Conservation (phyloP, 1,140 invertebrate genomes). For the Bombus polaris region DNA sequence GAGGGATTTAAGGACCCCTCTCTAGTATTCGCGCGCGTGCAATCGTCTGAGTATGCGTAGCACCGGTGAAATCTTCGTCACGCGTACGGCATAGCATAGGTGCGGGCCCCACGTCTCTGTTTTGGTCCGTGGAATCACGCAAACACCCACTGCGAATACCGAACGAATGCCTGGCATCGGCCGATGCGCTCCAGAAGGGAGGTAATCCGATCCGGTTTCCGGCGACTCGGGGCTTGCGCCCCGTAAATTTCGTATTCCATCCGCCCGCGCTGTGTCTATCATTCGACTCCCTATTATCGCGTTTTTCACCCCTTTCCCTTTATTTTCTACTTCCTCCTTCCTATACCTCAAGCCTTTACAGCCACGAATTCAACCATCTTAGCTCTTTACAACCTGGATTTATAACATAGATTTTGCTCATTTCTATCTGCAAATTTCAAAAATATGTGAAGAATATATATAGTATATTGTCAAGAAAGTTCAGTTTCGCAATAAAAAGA, state of each 20-base stretch:
- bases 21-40: neutral
- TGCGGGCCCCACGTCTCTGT: slow-evolving; percentile 32
- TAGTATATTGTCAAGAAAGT: too few species aligned
- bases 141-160: slow-evolving; percentile 53
- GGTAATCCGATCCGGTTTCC: slow-evolving; percentile 61
- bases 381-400: too few species aligned
- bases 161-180: slow-evolving; percentile 53
- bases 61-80: slow-evolving; percentile 45
- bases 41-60: slow-evolving; percentile 36
- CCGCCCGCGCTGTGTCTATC: slow-evolving; percentile 11
- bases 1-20: slow-evolving; percentile 20
- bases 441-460: too few species aligned
- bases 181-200: slow-evolving; percentile 50
- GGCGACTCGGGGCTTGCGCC: neutral
- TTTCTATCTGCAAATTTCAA: too few species aligned
- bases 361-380: too few species aligned
- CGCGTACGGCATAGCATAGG: slow-evolving; percentile 55
- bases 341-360: too few species aligned
- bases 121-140: slow-evolving; percentile 58
- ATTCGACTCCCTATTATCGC: too few species aligned
- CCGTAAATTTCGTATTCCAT: slow-evolving; percentile 62
- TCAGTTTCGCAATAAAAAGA: too few species aligned
- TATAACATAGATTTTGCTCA: too few species aligned
- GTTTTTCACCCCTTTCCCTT: too few species aligned
- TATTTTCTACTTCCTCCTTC: too few species aligned